Base-by-base conservation (phyloP, 2,888 invertebrate species). In the Chymomyza procnemis region DNA sequence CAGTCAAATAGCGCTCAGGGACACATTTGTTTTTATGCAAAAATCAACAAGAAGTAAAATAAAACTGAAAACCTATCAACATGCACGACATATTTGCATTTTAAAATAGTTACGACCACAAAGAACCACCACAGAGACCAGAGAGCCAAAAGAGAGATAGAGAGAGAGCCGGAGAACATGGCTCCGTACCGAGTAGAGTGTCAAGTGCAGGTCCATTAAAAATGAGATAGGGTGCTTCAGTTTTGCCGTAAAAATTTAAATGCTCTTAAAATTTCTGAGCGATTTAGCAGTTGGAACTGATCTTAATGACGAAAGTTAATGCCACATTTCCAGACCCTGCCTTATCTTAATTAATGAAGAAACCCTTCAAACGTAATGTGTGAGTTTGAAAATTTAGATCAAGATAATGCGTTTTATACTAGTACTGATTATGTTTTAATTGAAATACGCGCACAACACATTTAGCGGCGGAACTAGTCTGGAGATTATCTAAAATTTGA, bases 81-180 rank as follows among this genome's bases (percentile, higher is more conserved):
- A 79, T 78, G 85, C 81, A 80, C 69, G 78, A 73, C 75, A 85
- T 79, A 82, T 86, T 82, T 84, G 79, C 86, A 86, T 86, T 80
- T 83, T 81, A 74, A 80, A 84, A 78, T 74, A 73, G 65, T 67
- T 64, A 63, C 54, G 21, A 66, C 21, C 48, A 16, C 22, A 16
- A 8, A 26, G 26, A 26, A n/a, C n/a, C n/a, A 48, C 47, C 59
- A 61, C 55, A n/a, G n/a, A n/a, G n/a, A n/a, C n/a, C n/a, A n/a
- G n/a, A n/a, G n/a, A n/a, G n/a, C 26, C 4, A 3, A 2, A 1
- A 26, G 26, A 4, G 26, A 26, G 26, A 4, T 4, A 69, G 41
- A 19, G 46, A 52, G 47, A 26, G 9, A 19, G 30, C 19, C 34
- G 19, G 18, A 34, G 22, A 64, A 57, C 48, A 26, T 26, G 26